Evolutionary conservation across 2,113 vertebrate genomes (phyloP), one percentile per base, ranked within the genome.

Genomic region (Platycercus adscitus): DNA sequence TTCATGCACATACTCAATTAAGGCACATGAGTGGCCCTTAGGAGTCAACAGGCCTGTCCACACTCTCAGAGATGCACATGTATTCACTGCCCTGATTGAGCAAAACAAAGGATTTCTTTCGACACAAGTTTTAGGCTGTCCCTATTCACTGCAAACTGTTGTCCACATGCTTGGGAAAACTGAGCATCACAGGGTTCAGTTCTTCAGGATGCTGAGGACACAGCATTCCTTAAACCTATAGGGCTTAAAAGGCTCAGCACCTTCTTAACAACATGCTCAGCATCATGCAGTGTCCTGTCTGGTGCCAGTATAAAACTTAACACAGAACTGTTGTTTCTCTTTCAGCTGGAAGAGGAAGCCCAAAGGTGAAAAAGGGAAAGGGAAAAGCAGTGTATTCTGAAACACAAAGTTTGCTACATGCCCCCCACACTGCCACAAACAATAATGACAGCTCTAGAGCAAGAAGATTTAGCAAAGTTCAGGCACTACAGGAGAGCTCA

Each of bases 351-450:
- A 37, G 11, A 58, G 21, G 23, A 89, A 82, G 41, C 5, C 5
- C n/a, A 21, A 44, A 77, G 18, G 8, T 23, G 35, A 47, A 50
- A 39, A 75, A 39, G 25, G 35, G 47, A 49, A 39, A 70, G 46
- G 25, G 41, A 52, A 50, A 35, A 75, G 37, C 92, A 63, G 55
- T 50, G 37, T 37, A 21, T 5, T 13, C 29, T 69, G 41, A 33
- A 24, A 2, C 29, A 13, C 18, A 17, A 13, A 13, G n/a, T 20
- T 53, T 33, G 8, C 47, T 37, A 1, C 0, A 3, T 6, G 4
- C 13, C 24, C 5, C 39, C 2, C 4, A 9, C 2, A 0, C 6
- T 1, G 1, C n/a, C 65, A 31, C 29, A 33, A 35, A 82, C 14
- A 6, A 4, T 13, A 52, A 29, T 0, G 2, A 17, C 24, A 58